Conservation (phyloP, 2,113 vertebrate species). For the Polypterus senegalus region DNA sequence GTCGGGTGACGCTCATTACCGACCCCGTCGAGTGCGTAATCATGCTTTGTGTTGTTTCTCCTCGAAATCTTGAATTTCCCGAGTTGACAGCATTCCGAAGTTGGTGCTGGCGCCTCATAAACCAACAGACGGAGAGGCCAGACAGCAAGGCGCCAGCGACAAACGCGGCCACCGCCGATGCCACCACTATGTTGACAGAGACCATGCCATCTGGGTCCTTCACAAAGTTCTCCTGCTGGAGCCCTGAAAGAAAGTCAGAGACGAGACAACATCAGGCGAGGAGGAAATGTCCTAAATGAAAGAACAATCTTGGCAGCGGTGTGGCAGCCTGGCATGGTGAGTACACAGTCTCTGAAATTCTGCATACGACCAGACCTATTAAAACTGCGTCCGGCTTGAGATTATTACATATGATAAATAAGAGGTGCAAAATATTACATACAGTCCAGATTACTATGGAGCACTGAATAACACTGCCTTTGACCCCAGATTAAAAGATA, state of each 20-base stretch:
- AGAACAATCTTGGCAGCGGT: background rate
- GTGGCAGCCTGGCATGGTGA: too few relatives aligned
- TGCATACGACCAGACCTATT: background rate
- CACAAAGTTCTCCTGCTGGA: conserved; percentile 74
- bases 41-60: conserved; percentile 75
- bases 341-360: background rate
- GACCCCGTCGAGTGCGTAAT: conserved; percentile 69
- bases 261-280: background rate
- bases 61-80: conserved; percentile 59
- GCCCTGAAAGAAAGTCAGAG: conserved; percentile 42
- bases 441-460: too few relatives aligned
- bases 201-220: conserved; percentile 81
- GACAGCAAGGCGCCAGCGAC: conserved; percentile 82
- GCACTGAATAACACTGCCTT: too few relatives aligned
- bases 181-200: conserved; percentile 82
- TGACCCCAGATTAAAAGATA: too few relatives aligned
- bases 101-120: conserved; percentile 78
- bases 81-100: conserved; percentile 35
- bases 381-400: too few relatives aligned
- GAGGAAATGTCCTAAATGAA: background rate
- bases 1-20: conserved; percentile 79
- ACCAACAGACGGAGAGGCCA: conserved; percentile 84
- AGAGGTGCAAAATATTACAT: too few relatives aligned
- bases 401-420: too few relatives aligned
- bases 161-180: conserved; percentile 84